Evolutionary conservation across 2,888 invertebrate genomes (phyloP).

Genomic region (Polylopha cassiicola): DNA sequence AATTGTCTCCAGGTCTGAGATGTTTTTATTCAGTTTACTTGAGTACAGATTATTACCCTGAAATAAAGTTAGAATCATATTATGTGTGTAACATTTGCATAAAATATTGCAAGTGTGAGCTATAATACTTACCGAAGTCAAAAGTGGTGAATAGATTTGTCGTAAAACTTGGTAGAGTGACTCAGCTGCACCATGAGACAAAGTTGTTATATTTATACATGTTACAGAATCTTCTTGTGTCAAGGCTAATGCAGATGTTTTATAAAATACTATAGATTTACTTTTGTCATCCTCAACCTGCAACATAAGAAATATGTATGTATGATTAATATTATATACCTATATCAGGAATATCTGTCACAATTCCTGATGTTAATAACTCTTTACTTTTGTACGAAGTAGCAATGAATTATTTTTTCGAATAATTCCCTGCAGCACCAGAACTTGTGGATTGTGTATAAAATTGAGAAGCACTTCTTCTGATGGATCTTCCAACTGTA

Average conservation of each 20-base stretch:
- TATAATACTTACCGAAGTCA: slow-evolving; percentile 51
- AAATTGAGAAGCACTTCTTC: slow-evolving; percentile 57
- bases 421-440: slow-evolving; percentile 48
- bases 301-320: slow-evolving; percentile 27
- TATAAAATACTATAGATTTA: slow-evolving; percentile 66
- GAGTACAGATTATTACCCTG: slow-evolving; percentile 62
- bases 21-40: slow-evolving; percentile 61
- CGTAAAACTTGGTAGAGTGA: slow-evolving; percentile 63
- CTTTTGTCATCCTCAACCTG: slow-evolving; percentile 48
- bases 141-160: slow-evolving; percentile 63
- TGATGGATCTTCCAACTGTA: slow-evolving; percentile 40
- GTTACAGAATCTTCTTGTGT: slow-evolving; percentile 43
- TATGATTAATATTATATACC: slow-evolving; percentile 5
- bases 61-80: slow-evolving; percentile 26
- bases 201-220: slow-evolving; percentile 56
- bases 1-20: slow-evolving; percentile 60
- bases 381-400: slow-evolving; percentile 43
- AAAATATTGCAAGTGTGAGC: slow-evolving; percentile 6
- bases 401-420: slow-evolving; percentile 36
- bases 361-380: neutral
- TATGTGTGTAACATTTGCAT: neutral
- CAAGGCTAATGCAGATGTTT: slow-evolving; percentile 46
- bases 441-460: slow-evolving; percentile 54
- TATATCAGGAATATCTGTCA: neutral
- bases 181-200: slow-evolving; percentile 55